Evolutionary conservation across 2,888 invertebrate genomes (phyloP).

Genomic region (Drosophila parthenogenetica): DNA sequence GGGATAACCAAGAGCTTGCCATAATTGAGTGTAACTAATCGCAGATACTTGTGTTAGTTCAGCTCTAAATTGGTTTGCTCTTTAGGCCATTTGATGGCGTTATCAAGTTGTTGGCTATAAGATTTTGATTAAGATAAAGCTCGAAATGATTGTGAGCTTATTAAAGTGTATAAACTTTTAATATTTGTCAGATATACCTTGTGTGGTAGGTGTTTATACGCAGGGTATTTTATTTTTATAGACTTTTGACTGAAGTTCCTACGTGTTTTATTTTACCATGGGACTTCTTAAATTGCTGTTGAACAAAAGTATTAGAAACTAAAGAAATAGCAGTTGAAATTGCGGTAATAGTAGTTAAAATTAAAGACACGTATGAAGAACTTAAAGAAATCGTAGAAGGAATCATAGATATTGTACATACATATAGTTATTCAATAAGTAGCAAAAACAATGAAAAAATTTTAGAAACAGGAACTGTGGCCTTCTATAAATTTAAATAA

Average conservation of each 20-base stretch:
- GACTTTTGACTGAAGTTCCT: too few relatives aligned
- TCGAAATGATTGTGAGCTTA: not conserved
- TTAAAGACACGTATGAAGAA: not conserved
- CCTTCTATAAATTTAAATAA: too few relatives aligned
- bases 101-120: not conserved
- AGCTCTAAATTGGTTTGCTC: not conserved
- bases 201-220: too few relatives aligned
- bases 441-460: too few relatives aligned
- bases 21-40: slow-evolving; percentile 44
- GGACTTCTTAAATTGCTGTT: too few relatives aligned
- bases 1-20: slow-evolving; percentile 14
- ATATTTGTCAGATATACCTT: not conserved
- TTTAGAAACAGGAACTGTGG: too few relatives aligned
- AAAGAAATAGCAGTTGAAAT: too few relatives aligned
- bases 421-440: too few relatives aligned
- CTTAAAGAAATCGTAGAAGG: not conserved
- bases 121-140: not conserved
- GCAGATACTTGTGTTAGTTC: slow-evolving; percentile 20
- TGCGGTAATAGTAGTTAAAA: not conserved
- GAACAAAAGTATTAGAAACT: too few relatives aligned
- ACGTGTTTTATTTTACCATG: too few relatives aligned
- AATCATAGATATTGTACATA: too few relatives aligned
- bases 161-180: not conserved
- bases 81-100: slow-evolving; percentile 8
- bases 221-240: too few relatives aligned